Base-by-base conservation (phyloP, 2,888 invertebrate species). In the Mythimna pallens region DNA sequence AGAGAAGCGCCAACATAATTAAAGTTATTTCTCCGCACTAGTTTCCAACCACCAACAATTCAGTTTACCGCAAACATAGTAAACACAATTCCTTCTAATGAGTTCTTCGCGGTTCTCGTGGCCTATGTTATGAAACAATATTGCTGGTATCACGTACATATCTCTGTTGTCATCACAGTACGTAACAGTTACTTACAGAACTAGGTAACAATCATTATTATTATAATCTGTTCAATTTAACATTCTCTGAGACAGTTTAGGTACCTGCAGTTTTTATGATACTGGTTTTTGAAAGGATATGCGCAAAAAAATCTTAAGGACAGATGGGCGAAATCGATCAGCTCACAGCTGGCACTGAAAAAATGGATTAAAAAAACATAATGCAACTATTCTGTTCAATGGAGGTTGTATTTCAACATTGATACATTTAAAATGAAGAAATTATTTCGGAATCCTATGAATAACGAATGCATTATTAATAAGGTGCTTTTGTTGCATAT, bases 91-190 rank as follows among this genome's bases (percentile, higher is more conserved):
- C 59, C 34, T 52, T 43, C 50, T 70, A 73, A 80, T 74, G 67
- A 67, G 52, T 74, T 54, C 36, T 8, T 52, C 83, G 76, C 77
- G 52, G 72, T 69, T 79, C 43, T 79, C 34, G 58, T 69, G 59
- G 84, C 79, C 70, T 65, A 54, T 63, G 75, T 86, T 86, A 84
- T 73, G 80, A 82, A 86, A 84, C 77, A 69, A 76, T 76, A 75
- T 67, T 54, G 71, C 68, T 57, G 65, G 83, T 72, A 77, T 83
- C 84, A 74, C 64, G 73, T 78, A 52, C 47, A 47, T 52, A 83
- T 83, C 70, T 69, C 43, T 67, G 77, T 76, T 82, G 82, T 79
- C 86, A 84, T 85, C 74, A 65, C 25, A 20, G 50, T 61, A 80
- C 86, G 86, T 82, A 86, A 84, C 73, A 80, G 63, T 74, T 72